Percentiles rank a stretch among this genome's conserved stretches.
Conservation (phyloP, 2,113 vertebrate species). For the Pavo muticus region DNA sequence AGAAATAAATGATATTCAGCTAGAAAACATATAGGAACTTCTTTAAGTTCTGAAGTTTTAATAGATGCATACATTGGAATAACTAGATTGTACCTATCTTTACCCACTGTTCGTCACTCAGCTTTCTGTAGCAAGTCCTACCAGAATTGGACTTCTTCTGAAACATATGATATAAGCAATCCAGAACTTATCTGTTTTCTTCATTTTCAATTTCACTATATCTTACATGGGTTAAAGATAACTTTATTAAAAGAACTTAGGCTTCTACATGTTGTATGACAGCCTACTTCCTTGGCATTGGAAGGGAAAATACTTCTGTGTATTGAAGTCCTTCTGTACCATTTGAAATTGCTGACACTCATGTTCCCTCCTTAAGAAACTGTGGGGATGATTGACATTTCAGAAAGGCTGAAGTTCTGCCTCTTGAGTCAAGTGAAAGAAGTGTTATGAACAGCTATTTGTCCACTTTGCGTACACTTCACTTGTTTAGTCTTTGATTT, state of each 20-base stretch:
- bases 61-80: neutral
- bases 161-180: neutral
- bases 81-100: neutral
- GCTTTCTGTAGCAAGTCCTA: neutral
- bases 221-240: neutral
- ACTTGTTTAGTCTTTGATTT: neutral
- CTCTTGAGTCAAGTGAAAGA: neutral
- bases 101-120: neutral
- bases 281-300: neutral
- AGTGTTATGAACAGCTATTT: constrained; percentile 2
- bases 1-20: neutral
- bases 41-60: neutral
- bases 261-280: neutral
- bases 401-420: constrained; percentile 4
- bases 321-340: neutral
- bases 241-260: neutral
- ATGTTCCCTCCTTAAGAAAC: neutral
- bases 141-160: neutral
- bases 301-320: neutral
- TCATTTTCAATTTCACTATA: neutral
- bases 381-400: neutral
- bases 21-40: neutral
- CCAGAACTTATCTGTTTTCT: neutral
- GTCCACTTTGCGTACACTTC: neutral
- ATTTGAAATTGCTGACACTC: neutral